Conservation (phyloP, 2,888 invertebrate genomes). For the Arenicola marina region DNA sequence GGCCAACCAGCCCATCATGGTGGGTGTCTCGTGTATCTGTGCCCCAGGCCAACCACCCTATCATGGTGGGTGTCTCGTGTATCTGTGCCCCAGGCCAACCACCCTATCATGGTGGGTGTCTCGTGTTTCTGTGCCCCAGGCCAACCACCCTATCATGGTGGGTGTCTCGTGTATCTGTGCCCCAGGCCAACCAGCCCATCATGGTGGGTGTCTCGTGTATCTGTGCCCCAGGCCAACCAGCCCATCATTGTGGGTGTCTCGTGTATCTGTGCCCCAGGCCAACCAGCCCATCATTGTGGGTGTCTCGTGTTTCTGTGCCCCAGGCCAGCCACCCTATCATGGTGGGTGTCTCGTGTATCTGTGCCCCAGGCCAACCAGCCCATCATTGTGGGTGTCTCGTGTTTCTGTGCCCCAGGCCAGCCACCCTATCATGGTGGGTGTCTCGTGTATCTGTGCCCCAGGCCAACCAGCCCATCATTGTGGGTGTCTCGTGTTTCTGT, state of each 20-base stretch:
- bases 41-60: constrained; percentile 96
- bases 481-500: constrained; percentile 51
- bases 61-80: constrained; percentile 71
- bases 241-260: constrained; percentile 80
- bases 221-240: too few species aligned
- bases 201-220: constrained; percentile 68
- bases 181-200: constrained; percentile 95
- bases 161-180: not conserved
- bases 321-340: constrained; percentile 95
- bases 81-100: too few species aligned
- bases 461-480: constrained; percentile 96
- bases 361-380: too few species aligned
- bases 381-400: constrained; percentile 74
- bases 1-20: constrained; percentile 96
- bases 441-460: not conserved
- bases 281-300: constrained; percentile 91
- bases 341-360: constrained; percentile 64
- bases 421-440: constrained; percentile 88
- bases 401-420: too few species aligned
- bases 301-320: not conserved
- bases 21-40: constrained; percentile 51
- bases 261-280: too few species aligned
- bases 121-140: not conserved
- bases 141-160: constrained; percentile 95
- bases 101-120: constrained; percentile 84